Percentiles rank a stretch among this genome's conserved stretches.
phyloP scores from a whole-genome alignment of 2,797 vertebrate species.

The Rhadinocentrus ornatus region DNA sequence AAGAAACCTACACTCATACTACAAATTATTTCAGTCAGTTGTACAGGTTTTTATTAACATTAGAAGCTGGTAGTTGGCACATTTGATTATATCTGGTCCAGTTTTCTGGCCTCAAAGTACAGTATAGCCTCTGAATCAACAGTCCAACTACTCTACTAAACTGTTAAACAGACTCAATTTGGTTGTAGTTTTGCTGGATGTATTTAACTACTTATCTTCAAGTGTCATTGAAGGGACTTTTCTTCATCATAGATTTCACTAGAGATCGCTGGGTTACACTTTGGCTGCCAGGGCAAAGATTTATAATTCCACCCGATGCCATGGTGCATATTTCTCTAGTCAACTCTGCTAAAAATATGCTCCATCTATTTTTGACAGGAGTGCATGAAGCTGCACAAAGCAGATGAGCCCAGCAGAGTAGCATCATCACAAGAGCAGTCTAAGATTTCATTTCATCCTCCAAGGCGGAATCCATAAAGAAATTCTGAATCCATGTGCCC shows the following conservation, averaged over 20 bases:
- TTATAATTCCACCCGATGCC: background rate
- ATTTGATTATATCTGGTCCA: constrained; percentile 9
- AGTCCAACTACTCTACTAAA: no score
- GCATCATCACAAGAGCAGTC: background rate
- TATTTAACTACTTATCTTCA: constrained; percentile 9
- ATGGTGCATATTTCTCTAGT: background rate
- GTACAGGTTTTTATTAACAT: background rate
- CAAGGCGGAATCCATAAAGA: background rate
- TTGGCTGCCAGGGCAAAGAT: background rate
- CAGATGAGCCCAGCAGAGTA: background rate
- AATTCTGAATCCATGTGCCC: background rate
- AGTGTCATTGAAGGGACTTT: background rate
- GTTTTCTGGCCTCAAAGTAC: background rate
- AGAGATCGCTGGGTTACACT: background rate
- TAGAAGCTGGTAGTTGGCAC: background rate
- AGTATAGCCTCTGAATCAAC: background rate
- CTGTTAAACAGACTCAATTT: no score
- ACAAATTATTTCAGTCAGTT: background rate
- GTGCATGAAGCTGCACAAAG: background rate
- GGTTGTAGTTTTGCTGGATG: constrained; percentile 1
- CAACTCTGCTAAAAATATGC: background rate
- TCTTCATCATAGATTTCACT: background rate
- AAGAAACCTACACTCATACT: background rate
- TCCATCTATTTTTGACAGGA: constrained; percentile 1
- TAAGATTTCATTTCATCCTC: background rate